Conservation (phyloP, 2,797 vertebrate genomes). For the Anabacerthia variegaticeps region DNA sequence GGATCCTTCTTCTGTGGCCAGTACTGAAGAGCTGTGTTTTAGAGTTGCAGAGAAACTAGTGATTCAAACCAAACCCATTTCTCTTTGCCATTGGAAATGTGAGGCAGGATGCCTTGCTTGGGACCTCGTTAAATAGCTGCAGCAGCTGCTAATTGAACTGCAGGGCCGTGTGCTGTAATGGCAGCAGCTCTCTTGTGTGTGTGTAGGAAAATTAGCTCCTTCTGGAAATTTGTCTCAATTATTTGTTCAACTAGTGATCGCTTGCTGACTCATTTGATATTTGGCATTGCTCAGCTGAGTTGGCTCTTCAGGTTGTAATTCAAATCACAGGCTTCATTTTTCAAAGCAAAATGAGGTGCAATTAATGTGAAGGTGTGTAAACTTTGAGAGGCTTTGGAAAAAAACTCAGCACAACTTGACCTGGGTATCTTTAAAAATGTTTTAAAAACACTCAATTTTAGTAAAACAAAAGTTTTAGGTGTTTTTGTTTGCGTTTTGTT, state of each 20-base stretch:
- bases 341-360: background rate
- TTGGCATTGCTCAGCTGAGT: background rate
- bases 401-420: background rate
- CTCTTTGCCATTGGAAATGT: background rate
- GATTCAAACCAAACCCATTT: background rate
- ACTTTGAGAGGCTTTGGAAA: background rate
- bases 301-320: background rate
- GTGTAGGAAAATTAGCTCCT: background rate
- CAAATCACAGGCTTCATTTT: background rate
- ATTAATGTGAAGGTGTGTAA: background rate
- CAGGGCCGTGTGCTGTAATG: fast-evolving
- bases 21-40: background rate
- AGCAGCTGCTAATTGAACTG: background rate
- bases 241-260: background rate
- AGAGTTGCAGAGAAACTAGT: background rate
- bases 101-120: background rate
- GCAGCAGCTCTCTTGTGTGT: background rate
- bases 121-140: background rate
- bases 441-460: background rate
- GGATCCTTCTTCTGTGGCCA: background rate
- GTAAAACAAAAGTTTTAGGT: background rate
- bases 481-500: no score
- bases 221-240: background rate
- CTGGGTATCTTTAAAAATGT: background rate
- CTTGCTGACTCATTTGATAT: background rate